Percentiles rank a stretch among this genome's conserved stretches.
Conservation (phyloP, 2,888 invertebrate genomes). For the Vannuccia rotundouncinata region DNA sequence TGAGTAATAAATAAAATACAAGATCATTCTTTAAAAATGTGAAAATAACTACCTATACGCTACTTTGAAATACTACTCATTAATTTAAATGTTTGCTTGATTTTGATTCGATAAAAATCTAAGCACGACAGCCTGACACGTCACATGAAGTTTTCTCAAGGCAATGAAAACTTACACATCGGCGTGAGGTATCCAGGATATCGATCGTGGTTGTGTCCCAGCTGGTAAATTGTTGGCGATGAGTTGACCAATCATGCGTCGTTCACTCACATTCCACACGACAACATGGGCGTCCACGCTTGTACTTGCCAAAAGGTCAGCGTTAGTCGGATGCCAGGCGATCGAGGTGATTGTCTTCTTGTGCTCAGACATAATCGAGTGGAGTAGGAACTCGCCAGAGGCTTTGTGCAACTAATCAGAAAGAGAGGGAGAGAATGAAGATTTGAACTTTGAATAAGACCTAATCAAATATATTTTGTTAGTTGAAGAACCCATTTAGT, state of each 20-base stretch:
- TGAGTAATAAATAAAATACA: too few species aligned
- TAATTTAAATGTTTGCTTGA: too few species aligned
- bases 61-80: too few species aligned
- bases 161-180: background rate
- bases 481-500: too few species aligned
- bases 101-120: too few species aligned
- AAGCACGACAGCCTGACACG: too few species aligned
- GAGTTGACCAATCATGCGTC: constrained; percentile 47
- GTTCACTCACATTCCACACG: constrained; percentile 54
- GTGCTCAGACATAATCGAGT: constrained; percentile 57
- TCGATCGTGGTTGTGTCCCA: constrained; percentile 13
- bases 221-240: background rate
- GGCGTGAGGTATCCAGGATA: constrained; percentile 13
- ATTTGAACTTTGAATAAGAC: too few species aligned
- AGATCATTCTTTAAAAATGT: too few species aligned
- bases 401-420: constrained; percentile 27
- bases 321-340: constrained; percentile 53
- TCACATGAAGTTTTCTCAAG: too few species aligned
- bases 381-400: constrained; percentile 50
- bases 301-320: constrained; percentile 53
- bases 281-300: constrained; percentile 52
- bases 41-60: too few species aligned
- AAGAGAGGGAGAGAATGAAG: too few species aligned
- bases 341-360: constrained; percentile 56
- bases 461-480: too few species aligned